These are phyloP conservation scores for Cantharis rustica DNA, from an alignment of 2,888 invertebrate genomes.

Conservation along the genomic window DNA sequence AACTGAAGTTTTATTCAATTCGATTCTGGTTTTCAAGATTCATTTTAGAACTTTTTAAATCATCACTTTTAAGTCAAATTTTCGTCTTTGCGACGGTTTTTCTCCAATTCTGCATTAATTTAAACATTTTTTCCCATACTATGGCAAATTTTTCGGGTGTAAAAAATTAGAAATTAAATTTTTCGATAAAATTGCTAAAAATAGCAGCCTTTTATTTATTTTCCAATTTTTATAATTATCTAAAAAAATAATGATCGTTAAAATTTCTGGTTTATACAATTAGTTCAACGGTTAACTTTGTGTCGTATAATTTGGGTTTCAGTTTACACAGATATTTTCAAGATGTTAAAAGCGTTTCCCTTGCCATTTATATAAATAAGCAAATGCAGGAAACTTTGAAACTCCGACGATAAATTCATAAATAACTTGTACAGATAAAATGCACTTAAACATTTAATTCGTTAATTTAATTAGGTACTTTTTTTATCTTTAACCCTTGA, in stretches of 20 bases:
- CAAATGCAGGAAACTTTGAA: neutral
- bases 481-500: neutral
- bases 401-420: neutral
- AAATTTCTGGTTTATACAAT: neutral
- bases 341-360: neutral
- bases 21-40: neutral
- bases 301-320: neutral
- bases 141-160: neutral
- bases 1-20: no score
- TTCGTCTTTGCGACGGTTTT: neutral
- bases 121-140: neutral
- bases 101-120: neutral
- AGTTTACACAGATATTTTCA: neutral
- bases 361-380: neutral
- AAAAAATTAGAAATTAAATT: neutral
- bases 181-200: neutral
- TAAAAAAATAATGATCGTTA: neutral
- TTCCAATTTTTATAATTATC: neutral
- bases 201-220: neutral
- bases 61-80: neutral
- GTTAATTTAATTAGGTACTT: neutral
- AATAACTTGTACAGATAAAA: neutral
- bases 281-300: neutral
- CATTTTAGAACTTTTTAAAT: neutral
- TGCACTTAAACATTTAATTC: neutral